Base-by-base conservation (phyloP, 2,797 vertebrate genomes). In the Numenius phaeopus region DNA sequence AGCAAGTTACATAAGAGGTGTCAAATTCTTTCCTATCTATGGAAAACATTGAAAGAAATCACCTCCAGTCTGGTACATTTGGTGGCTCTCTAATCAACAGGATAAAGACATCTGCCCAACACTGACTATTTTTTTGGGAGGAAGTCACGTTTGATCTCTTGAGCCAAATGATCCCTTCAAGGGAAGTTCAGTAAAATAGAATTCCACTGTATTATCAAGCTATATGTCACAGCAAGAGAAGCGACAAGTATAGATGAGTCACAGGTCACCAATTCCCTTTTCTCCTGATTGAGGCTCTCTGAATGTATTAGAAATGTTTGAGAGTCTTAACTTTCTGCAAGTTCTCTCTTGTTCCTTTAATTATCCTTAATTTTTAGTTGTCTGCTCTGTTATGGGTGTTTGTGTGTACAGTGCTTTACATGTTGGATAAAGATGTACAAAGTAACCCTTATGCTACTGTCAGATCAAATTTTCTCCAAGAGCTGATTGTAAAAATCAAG, bases 141-240 rank as follows among this genome's bases (percentile, higher is more conserved):
- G 12, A 66, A 84, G 46, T 80, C 42, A 73, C 7, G 34, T 87
- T 95, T 96, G 77, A 83, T 90, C 30, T 93, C 62, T 87, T 26
- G 37, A 90, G 34, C 81, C 47, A 95, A 89, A 94, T 32, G 72
- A 78, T 88, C 55, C 72, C 66, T 94, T 92, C 50, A 90, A 93
- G 66, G 58, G 14, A 81, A 91, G 61, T 73, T 83, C 23, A 58
- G 89, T 83, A 90, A 94, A 94, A 90, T 54, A 82, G 76, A 91
- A 90, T 75, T 93, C 67, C 19, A 52, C 58, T 72, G 30, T 72
- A 78, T 69, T 69, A 87, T 81, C 62, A 89, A 90, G 11, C 50
- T 83, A 21, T 84, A 87, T 90, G 52, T 82, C 72, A 82, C 37
- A 82, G 82, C 23, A 93, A 90, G 76, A 85, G 83, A 81, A 90